phyloP scores from a whole-genome alignment of 2,888 invertebrate genomes.

The Ochropacha duplaris region DNA sequence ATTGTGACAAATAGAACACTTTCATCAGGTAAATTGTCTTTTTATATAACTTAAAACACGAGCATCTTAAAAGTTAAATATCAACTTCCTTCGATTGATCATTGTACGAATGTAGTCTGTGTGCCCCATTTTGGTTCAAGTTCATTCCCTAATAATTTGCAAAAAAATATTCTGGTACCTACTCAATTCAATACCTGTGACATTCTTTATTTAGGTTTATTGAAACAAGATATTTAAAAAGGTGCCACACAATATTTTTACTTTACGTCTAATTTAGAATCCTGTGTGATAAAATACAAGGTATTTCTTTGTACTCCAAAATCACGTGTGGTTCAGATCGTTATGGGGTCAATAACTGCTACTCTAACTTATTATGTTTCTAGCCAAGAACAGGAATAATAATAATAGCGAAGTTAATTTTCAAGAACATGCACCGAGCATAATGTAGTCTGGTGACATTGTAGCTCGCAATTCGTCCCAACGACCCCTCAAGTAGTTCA shows the following conservation, averaged over 20 bases:
- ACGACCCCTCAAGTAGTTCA: conserved; percentile 3
- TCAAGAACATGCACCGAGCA: not conserved
- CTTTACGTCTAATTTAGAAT: not conserved
- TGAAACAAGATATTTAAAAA: not conserved
- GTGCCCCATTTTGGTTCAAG: conserved; percentile 72
- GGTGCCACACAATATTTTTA: not conserved
- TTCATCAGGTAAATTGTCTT: conserved; percentile 72
- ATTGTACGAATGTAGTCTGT: conserved; percentile 35
- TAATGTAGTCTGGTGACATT: not conserved
- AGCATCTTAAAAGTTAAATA: conserved; percentile 10
- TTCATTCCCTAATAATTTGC: conserved; percentile 62
- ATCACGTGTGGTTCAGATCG: conserved; percentile 79
- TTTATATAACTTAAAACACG: conserved; percentile 31
- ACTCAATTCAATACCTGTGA: not conserved
- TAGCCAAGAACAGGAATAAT: conserved; percentile 9
- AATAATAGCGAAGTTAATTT: not conserved
- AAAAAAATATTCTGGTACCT: not conserved
- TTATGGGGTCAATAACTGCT: conserved; percentile 79
- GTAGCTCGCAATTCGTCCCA: conserved; percentile 4
- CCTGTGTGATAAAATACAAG: conserved; percentile 7
- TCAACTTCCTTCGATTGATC: conserved; percentile 30
- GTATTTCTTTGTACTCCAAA: conserved; percentile 59
- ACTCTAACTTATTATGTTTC: conserved; percentile 47
- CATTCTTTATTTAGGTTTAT: not conserved
- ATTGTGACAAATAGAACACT: conserved; percentile 78